phyloP scores from a whole-genome alignment of 1,140 invertebrate species.

The Leguminivora glycinivorella region DNA sequence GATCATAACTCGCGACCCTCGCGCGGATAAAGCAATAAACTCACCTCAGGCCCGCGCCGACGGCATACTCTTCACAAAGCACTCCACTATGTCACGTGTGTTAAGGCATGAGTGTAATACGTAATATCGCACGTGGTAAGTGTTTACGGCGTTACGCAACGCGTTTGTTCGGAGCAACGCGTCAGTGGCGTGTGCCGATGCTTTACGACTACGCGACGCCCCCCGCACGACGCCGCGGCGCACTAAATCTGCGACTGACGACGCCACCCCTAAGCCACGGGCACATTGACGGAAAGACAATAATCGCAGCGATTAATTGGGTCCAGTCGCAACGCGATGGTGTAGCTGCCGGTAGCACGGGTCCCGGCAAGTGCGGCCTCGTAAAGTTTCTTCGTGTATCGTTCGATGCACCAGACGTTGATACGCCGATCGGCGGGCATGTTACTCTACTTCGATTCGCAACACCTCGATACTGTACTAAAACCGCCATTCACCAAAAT shows the following conservation, averaged over 20 bases:
- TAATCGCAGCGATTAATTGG: constrained; percentile 75
- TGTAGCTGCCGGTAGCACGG: constrained; percentile 63
- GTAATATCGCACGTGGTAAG: constrained; percentile 60
- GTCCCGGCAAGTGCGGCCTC: constrained; percentile 72
- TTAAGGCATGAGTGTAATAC: constrained; percentile 72
- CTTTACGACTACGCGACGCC: constrained; percentile 76
- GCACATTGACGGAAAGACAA: constrained; percentile 69
- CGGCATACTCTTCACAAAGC: constrained; percentile 74
- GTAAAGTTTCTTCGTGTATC: constrained; percentile 79
- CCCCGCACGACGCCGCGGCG: constrained; percentile 69
- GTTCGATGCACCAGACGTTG: constrained; percentile 78
- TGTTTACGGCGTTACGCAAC: constrained; percentile 76
- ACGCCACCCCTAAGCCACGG: constrained; percentile 71
- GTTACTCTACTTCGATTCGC: constrained; percentile 57
- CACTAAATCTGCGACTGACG: constrained; percentile 76
- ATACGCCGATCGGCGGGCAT: constrained; percentile 56
- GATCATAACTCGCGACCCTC: constrained; percentile 60
- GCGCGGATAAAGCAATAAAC: constrained; percentile 61
- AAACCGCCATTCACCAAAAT: neutral
- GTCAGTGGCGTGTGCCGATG: constrained; percentile 79
- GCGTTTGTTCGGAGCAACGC: constrained; percentile 76
- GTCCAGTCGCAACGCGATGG: constrained; percentile 58
- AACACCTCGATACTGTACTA: neutral
- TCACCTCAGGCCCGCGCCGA: constrained; percentile 75
- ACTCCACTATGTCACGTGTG: constrained; percentile 73